Base-by-base conservation (phyloP, 92 coral and sea anemone species). In the Zoanthus sansibaricus region DNA sequence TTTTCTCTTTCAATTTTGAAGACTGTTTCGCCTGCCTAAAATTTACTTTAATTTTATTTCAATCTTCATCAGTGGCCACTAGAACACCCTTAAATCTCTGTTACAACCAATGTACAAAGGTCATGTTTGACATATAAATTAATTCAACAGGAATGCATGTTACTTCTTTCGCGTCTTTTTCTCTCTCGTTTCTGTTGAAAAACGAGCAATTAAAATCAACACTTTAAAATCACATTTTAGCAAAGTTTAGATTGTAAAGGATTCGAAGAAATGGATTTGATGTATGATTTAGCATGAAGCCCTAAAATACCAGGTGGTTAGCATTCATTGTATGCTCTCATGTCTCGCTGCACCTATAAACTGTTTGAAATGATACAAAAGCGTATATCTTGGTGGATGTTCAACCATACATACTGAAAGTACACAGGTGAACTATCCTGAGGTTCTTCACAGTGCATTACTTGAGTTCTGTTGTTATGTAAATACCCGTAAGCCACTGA, bases 361-460 rank as follows among this genome's bases (percentile, higher is more conserved):
- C 69, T 62, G 9, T 62, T 17, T 62, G 15, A 58, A 58, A 13
- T 15, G 66, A 58, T 58, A 20, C 21, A 62, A 17, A 21, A 21
- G 69, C 69, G 32, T 62, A 62, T 62, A 62, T 62, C 69, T 62
- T 31, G 4, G 21, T 31, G 30, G 69, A 17, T 17, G 20, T 62
- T 6, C 69, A 62, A 17, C 20, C 6, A n/a, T 67, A 82, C 86
- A 82, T 42, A 82, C 86, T 64, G 64, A 80, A 80, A 25, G 25
- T 25, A 25, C 25, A 25, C 25, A 25, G 25, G 25, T 25, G 25
- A 25, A 25, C 25, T 25, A 25, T 25, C 25, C 25, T 25, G 25
- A 25, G 25, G 25, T 25, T 25, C 25, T 25, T 25, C 25, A 25
- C 25, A 25, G 25, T 25, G 25, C 0, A 25, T 25, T 25, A 25